phyloP scores from a whole-genome alignment of 2,113 vertebrate species.

The Suncus etruscus region DNA sequence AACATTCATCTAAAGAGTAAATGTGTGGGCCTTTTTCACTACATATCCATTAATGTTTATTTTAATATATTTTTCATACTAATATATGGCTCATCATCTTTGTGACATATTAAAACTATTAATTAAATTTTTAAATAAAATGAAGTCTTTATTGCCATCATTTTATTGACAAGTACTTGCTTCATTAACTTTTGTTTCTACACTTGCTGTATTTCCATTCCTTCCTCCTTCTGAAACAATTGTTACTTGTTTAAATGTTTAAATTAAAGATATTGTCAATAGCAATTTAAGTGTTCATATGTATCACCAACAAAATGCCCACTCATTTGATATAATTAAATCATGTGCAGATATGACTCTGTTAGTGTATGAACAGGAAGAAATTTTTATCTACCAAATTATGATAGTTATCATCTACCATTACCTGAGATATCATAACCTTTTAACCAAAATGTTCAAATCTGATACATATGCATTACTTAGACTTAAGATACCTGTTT shows the following conservation, averaged over 20 bases:
- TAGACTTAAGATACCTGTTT: conserved; percentile 15
- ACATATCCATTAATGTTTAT: too few relatives aligned
- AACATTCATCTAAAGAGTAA: too few relatives aligned
- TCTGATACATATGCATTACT: conserved; percentile 18
- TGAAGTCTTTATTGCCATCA: conserved; percentile 20
- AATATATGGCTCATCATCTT: conserved; percentile 21
- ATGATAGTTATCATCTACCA: neutral
- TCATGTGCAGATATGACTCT: neutral
- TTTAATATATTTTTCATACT: neutral
- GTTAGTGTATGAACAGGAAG: conserved; percentile 19
- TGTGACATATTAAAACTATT: neutral
- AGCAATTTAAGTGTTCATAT: conserved; percentile 30
- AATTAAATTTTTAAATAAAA: conserved; percentile 6
- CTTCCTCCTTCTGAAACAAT: neutral
- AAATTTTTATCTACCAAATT: neutral
- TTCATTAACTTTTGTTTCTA: neutral
- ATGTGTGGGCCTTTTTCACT: too few relatives aligned
- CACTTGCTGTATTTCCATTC: neutral
- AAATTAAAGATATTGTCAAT: neutral
- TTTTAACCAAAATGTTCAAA: conserved; percentile 35
- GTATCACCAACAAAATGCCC: conserved; percentile 12
- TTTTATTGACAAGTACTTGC: neutral
- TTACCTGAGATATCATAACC: neutral
- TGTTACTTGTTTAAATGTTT: conserved; percentile 34
- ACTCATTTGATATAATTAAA: neutral